These are phyloP conservation scores for Nudaria mundana DNA, from an alignment of 2,888 invertebrate genomes.

Conservation along the genomic window DNA sequence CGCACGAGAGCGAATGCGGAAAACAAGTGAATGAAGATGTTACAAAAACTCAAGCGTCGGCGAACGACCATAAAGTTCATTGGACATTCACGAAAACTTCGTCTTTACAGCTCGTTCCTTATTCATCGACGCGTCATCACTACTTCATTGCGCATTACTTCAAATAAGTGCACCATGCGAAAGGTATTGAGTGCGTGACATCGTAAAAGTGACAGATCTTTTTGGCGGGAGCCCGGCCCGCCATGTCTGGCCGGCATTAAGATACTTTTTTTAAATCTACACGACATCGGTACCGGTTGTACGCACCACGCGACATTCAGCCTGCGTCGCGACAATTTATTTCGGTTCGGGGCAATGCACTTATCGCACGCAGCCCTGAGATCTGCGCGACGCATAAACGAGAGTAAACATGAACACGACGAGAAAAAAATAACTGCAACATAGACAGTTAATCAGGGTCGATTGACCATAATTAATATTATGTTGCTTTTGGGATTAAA, in stretches of 20 bases:
- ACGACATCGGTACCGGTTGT: slow-evolving; percentile 71
- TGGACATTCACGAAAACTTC: slow-evolving; percentile 38
- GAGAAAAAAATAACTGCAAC: slow-evolving; percentile 48
- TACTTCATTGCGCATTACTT: slow-evolving; percentile 36
- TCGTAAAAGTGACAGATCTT: slow-evolving; percentile 55
- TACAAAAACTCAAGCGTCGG: slow-evolving; percentile 41
- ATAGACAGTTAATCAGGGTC: slow-evolving; percentile 46
- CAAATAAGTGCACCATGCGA: slow-evolving; percentile 36
- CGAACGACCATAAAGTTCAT: slow-evolving; percentile 50
- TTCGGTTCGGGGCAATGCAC: slow-evolving; percentile 80
- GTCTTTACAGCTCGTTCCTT: slow-evolving; percentile 20
- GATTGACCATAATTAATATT: too few relatives aligned
- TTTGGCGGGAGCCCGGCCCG: slow-evolving; percentile 52
- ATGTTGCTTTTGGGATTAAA: too few relatives aligned
- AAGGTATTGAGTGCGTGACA: slow-evolving; percentile 36
- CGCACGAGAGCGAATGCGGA: slow-evolving; percentile 33
- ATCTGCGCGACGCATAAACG: slow-evolving; percentile 61
- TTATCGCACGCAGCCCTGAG: slow-evolving; percentile 71
- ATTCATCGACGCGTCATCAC: slow-evolving; percentile 41
- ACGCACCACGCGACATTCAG: slow-evolving; percentile 59
- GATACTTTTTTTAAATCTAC: slow-evolving; percentile 36
- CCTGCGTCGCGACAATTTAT: slow-evolving; percentile 77
- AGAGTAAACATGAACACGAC: slow-evolving; percentile 60
- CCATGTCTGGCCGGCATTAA: slow-evolving; percentile 50
- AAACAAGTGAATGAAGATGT: slow-evolving; percentile 47